phyloP scores from a whole-genome alignment of 53 echinoderm and acorn worm genomes.

The Hippasteria phrygiana region DNA sequence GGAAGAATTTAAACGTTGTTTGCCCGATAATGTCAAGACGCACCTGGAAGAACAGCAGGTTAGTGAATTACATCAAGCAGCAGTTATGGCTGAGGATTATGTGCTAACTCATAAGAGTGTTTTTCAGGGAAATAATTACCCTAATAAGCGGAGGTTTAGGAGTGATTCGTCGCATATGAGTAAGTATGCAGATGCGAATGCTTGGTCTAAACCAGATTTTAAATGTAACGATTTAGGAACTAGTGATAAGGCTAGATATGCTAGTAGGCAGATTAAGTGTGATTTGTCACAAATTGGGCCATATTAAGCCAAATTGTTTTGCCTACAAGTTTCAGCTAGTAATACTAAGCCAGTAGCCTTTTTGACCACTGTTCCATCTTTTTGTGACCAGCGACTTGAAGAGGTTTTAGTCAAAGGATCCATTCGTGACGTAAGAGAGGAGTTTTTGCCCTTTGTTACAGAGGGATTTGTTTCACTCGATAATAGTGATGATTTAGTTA shows the following conservation, averaged over 20 bases:
- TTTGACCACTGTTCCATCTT: background rate
- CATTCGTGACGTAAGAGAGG: conserved; percentile 10
- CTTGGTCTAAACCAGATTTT: conserved; percentile 6
- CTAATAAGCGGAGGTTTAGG: conserved; percentile 17
- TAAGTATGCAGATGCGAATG: conserved; percentile 23
- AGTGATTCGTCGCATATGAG: background rate
- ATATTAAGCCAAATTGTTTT: conserved; percentile 11
- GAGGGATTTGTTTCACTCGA: conserved; percentile 18
- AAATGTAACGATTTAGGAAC: background rate
- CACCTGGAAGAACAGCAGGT: conserved; percentile 49
- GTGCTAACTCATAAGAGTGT: too few relatives aligned
- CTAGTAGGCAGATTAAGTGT: background rate
- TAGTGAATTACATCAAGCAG: conserved; percentile 38
- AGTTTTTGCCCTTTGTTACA: conserved; percentile 9
- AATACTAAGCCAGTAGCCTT: conserved; percentile 31
- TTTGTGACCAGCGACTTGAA: background rate
- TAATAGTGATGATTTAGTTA: background rate
- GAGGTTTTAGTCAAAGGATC: background rate
- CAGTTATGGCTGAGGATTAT: conserved; percentile 63
- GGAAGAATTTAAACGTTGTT: conserved; percentile 56
- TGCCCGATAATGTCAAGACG: conserved; percentile 27
- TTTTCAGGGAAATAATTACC: conserved; percentile 28
- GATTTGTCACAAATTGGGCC: conserved; percentile 18
- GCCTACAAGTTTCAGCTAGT: background rate
- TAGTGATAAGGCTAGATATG: conserved; percentile 5